Evolutionary conservation across 2,113 vertebrate genomes (phyloP), one percentile per base, ranked within the genome.

Genomic region (Misgurnus mizolepis): DNA sequence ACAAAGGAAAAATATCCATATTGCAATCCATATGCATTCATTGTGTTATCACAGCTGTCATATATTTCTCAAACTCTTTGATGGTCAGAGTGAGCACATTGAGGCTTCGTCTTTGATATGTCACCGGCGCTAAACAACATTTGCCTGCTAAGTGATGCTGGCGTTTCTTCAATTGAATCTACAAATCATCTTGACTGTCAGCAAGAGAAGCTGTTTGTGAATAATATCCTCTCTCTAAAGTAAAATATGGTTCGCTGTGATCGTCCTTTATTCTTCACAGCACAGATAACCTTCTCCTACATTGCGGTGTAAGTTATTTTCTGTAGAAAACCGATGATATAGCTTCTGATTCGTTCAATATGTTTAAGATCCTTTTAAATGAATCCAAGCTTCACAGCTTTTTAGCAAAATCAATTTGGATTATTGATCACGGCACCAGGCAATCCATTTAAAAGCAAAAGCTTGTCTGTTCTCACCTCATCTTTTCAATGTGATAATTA

Each of bases 391-490:
- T 68, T 22, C 61, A 55, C 67, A 61, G 71, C 73, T 61, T n/a
- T 72, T 43, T 60, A 34, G 11, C 34, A 9, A 40, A 47, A 74
- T 79, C 40, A 15, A 75, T 81, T 41, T 2, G 39, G 17, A 17
- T 39, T 69, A 75, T 81, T 79, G 69, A 84, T 69, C 58, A 56
- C 4, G 18, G 9, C 50, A 72, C n/a, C 4, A 56, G 39, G 47
- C 70, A 71, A 68, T 78, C 83, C n/a, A 50, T 12, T 40, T 78
- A 79, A 64, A 81, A 73, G 55, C 14, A 70, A 72, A 83, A 65
- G 78, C 77, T 56, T 69, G 71, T 70, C 73, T 72, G 6, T 55
- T 34, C 34, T 55, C 45, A 12, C 41, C 39, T 18, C 41, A 34
- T 39, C n/a, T 49, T 39, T 3, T 39, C 3, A 66, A 15, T 27